Conservation (phyloP, 2,113 vertebrate species). For the Pseudorhombus dupliciocellatus region DNA sequence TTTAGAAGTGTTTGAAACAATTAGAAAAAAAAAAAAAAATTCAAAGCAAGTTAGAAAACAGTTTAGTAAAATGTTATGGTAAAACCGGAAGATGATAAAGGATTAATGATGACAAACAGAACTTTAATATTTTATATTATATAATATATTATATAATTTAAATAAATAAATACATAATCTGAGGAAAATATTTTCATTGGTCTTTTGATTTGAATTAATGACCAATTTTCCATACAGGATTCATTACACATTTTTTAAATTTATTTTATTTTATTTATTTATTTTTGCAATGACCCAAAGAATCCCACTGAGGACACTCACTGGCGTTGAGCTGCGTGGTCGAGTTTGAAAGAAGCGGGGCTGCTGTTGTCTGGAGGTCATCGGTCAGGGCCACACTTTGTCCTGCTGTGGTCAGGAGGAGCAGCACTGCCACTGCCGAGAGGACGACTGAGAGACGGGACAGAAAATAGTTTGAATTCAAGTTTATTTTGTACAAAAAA, state of each 20-base stretch:
- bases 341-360: not conserved
- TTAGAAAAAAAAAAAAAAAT: too few species aligned
- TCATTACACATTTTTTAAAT: not conserved
- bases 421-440: conserved; percentile 8
- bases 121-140: too few species aligned
- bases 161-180: not conserved
- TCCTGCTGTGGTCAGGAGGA: conserved; percentile 48
- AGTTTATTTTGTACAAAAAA: too few species aligned
- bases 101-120: too few species aligned
- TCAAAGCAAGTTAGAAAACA: too few species aligned
- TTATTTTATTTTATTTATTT: not conserved
- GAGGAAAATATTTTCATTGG: not conserved
- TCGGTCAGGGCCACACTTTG: conserved; percentile 7
- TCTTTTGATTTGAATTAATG: not conserved
- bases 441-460: conserved; percentile 33
- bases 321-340: conserved; percentile 34
- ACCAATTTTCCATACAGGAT: not conserved
- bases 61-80: too few species aligned
- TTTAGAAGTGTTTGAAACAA: too few species aligned
- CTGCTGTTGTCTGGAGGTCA: conserved; percentile 10
- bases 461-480: too few species aligned
- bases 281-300: not conserved
- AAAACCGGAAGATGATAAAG: too few species aligned
- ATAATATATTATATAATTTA: too few species aligned
- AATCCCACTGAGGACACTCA: conserved; percentile 31